Evolutionary conservation across 2,113 vertebrate genomes (phyloP), one percentile per base, ranked within the genome.

Genomic region (Butorides virescens): DNA sequence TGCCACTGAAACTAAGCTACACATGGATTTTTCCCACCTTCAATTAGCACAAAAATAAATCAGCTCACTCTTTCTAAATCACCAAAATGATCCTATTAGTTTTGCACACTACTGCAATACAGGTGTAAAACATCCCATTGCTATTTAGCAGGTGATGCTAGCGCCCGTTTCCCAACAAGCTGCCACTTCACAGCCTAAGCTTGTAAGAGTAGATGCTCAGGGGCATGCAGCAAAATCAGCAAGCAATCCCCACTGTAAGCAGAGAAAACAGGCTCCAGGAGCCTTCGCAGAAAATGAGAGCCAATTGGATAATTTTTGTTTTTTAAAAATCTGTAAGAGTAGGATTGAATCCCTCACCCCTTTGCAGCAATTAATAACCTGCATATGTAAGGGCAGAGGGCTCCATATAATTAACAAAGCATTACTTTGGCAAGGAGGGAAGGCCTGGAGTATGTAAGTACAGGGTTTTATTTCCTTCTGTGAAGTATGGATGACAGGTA

Each of bases 401-500:
- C 82, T 91, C 75, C 63, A 53, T 65, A 67, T 75, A 94, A 96
- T 92, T 95, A 92, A 91, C 88, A 95, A 92, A 94, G 78, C 83
- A 72, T 82, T 96, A 91, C 86, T 88, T 81, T 93, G 94, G 95
- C 92, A 96, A 92, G 83, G 66, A 93, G 66, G 76, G 53, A 80
- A 90, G 79, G 86, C 73, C 79, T 94, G 80, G 56, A 93, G 65
- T 78, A 96, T 72, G 25, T 92, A 95, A 96, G 93, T 87, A 90
- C 76, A 91, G 73, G 86, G 92, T 89, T 97, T 96, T 96, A 93
- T 96, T 94, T 93, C 92, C 68, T 93, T 93, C 89, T 92, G 68
- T 87, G 86, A 95, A 92, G 91, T 89, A 96, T 17, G 42, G 88
- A 93, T 95, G 95, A 96, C 92, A 96, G 97, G 96, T 97, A 96